Evolutionary conservation across 2,113 vertebrate genomes (phyloP).

Genomic region (Megalops atlanticus): DNA sequence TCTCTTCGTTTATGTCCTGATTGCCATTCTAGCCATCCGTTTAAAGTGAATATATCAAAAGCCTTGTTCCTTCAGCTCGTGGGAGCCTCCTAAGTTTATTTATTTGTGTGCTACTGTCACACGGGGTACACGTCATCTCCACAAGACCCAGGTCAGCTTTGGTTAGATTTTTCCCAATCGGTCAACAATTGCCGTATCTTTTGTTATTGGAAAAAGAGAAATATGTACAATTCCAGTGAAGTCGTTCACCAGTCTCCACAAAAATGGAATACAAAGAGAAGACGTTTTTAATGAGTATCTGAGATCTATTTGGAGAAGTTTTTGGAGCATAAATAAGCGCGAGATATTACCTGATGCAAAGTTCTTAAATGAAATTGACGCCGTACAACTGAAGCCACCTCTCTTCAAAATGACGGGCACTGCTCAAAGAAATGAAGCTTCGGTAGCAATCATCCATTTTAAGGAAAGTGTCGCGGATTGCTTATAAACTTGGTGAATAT

Average conservation of each 20-base stretch:
- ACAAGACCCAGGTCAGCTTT: constrained; percentile 49
- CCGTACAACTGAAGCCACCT: not conserved
- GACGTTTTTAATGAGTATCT: constrained; percentile 28
- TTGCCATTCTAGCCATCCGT: constrained; percentile 29
- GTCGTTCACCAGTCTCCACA: not conserved
- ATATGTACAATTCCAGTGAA: constrained; percentile 2
- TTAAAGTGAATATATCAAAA: constrained; percentile 17
- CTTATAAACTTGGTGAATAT: constrained; percentile 58
- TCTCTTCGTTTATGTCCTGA: constrained; percentile 26
- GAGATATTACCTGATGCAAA: not conserved
- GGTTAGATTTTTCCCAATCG: constrained; percentile 33
- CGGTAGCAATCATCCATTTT: constrained; percentile 27
- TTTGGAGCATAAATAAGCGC: constrained; percentile 3
- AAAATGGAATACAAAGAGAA: constrained; percentile 34
- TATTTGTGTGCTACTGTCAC: constrained; percentile 61
- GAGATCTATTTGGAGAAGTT: constrained; percentile 23
- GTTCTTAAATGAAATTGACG: constrained; percentile 22
- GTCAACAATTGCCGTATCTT: constrained; percentile 32
- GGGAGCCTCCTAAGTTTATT: constrained; percentile 52
- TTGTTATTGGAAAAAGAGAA: constrained; percentile 31
- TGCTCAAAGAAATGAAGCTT: constrained; percentile 26
- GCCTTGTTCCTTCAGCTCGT: constrained; percentile 21
- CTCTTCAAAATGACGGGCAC: constrained; percentile 24
- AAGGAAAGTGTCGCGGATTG: constrained; percentile 30
- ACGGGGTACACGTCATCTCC: constrained; percentile 59